Percentiles rank a stretch among this genome's conserved stretches.
Conservation (phyloP, 2,113 vertebrate species). For the Callorhinus ursinus region DNA sequence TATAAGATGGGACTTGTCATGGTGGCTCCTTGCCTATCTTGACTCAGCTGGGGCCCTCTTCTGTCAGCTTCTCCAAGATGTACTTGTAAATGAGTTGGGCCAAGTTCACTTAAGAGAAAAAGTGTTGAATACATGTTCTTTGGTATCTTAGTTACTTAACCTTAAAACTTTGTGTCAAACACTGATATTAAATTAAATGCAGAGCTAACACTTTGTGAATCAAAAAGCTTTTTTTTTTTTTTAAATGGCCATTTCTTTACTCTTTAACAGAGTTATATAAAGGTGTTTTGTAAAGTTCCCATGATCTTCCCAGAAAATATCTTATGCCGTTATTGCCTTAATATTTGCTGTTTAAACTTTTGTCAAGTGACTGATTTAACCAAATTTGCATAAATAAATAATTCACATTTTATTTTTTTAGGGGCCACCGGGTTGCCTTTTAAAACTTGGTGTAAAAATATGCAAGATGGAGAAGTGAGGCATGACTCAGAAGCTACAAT, state of each 20-base stretch:
- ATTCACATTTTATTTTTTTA: background rate
- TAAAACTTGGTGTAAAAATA: background rate
- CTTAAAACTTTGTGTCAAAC: background rate
- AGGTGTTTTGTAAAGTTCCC: background rate
- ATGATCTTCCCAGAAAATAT: background rate
- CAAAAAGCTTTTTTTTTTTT: background rate
- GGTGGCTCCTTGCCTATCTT: background rate
- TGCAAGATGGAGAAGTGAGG: background rate
- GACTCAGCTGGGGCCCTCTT: background rate
- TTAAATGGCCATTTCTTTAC: background rate
- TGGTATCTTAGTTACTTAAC: background rate
- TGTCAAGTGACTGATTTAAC: background rate
- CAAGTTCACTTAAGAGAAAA: conserved; percentile 36
- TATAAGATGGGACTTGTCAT: background rate
- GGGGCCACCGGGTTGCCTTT: background rate
- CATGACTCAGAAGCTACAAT: background rate
- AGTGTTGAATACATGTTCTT: background rate
- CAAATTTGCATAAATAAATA: background rate
- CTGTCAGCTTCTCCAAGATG: conserved; percentile 9
- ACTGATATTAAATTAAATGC: conserved; percentile 28
- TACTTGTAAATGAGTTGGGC: conserved; percentile 7
- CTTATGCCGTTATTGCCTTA: background rate
- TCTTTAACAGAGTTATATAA: background rate
- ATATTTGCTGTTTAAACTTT: conserved; percentile 39
- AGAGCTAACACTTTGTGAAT: conserved; percentile 5